Evolutionary conservation across 2,797 vertebrate genomes (phyloP), one percentile per base, ranked within the genome.

Genomic region (Gambusia yucatana): DNA sequence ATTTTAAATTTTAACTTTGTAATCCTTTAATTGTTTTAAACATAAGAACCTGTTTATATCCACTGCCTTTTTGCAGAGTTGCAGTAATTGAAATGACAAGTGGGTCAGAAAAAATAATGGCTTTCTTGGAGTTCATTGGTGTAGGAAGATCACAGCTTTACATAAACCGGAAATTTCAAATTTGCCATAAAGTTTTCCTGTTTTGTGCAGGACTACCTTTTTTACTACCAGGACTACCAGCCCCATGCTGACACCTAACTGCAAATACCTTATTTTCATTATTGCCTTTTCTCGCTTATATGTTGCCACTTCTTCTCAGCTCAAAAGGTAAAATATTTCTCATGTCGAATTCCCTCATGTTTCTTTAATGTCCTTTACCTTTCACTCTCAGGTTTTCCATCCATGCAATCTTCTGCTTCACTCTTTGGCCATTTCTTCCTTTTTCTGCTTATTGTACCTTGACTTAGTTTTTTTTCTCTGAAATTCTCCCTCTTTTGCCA

Each of bases 401-500:
- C 44, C 14, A 0, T 46, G 43, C 41, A 70, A 25, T 28, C 36
- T 14, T 72, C 69, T 76, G 67, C 22, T 78, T 50, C 69, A 43
- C 46, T 36, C 44, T 46, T 59, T 3, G 28, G 2, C 72, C 55
- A 17, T 22, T 86, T 28, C 48, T 30, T 4, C n/a, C 43, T 79
- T 73, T 67, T 67, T 75, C 72, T n/a, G 14, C 50, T 61, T 52
- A 17, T 86, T 78, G 70, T 52, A 76, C 82, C 72, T 69, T 14
- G 46, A 39, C 63, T 67, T 41, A 39, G 25, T 67, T 82, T 55
- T 55, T 59, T 59, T 79, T 76, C 76, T 79, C 25, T 39, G 10
- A 61, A 84, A 71, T 84, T 41, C 43, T 71, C 57, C 71, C 63
- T 59, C 72, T 52, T 82, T 41, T 76, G 30, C 50, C 67, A 72